These are phyloP conservation scores for Chelon auratus DNA, from an alignment of 2,797 vertebrate species.

Conservation along the genomic window DNA sequence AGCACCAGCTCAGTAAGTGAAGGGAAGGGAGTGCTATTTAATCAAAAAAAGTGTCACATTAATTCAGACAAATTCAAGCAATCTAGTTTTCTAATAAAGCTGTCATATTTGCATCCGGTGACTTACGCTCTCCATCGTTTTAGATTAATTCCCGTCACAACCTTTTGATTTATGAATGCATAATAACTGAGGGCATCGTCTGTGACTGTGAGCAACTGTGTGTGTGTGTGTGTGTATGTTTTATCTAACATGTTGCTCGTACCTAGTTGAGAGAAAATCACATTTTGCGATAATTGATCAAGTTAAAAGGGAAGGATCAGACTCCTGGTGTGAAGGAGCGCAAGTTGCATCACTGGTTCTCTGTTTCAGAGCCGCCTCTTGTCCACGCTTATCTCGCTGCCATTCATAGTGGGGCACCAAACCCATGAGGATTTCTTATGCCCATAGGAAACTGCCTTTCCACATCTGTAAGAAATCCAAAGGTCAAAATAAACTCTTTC, in stretches of 20 bases:
- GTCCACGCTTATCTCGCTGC: constrained; percentile 49
- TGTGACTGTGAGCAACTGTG: constrained; percentile 47
- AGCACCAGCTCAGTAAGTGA: constrained; percentile 12
- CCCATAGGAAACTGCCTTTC: constrained; percentile 40
- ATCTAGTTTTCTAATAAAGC: constrained; percentile 83
- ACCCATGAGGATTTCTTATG: constrained; percentile 17
- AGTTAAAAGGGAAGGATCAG: constrained; percentile 59
- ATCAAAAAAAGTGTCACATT: constrained; percentile 79
- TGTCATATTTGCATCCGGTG: constrained; percentile 82
- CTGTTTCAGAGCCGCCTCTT: constrained; percentile 42
- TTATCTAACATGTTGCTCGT: constrained; percentile 69
- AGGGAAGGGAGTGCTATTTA: constrained; percentile 53
- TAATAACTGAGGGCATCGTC: constrained; percentile 72
- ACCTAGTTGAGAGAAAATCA: constrained; percentile 56
- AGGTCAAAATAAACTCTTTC: constrained; percentile 41
- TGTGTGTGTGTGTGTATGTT: constrained; percentile 35
- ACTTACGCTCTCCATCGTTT: constrained; percentile 78
- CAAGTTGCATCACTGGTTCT: constrained; percentile 39
- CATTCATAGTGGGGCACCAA: constrained; percentile 37
- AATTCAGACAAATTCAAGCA: constrained; percentile 82
- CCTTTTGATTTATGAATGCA: constrained; percentile 80
- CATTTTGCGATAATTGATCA: constrained; percentile 65
- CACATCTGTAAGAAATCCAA: constrained; percentile 24
- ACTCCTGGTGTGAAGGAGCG: constrained; percentile 31
- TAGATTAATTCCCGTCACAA: constrained; percentile 79